These are phyloP conservation scores for Pogonocichla stellata DNA, from an alignment of 2,113 vertebrate species.

Conservation along the genomic window DNA sequence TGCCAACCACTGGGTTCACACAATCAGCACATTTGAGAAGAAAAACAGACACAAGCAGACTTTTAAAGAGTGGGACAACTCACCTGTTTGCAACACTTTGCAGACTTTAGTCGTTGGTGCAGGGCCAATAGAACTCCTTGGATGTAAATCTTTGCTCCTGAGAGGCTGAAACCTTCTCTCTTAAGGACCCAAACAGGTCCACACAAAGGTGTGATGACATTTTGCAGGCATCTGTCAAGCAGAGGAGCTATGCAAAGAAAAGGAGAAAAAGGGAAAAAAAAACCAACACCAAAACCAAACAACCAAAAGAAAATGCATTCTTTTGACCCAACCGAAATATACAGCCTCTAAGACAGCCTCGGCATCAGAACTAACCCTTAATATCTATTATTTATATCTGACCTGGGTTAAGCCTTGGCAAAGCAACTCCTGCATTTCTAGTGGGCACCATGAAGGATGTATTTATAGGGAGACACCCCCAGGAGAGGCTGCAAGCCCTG, in stretches of 20 bases:
- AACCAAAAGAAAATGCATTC: constrained; percentile 48
- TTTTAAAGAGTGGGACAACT: constrained; percentile 71
- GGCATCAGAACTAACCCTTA: constrained; percentile 66
- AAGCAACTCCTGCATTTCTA: constrained; percentile 78
- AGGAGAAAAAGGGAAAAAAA: background rate
- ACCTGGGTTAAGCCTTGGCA: constrained; percentile 75
- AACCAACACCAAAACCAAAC: background rate
- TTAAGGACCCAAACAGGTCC: constrained; percentile 75
- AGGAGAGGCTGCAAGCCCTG: constrained; percentile 75
- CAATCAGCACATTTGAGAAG: constrained; percentile 45
- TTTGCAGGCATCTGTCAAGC: constrained; percentile 78
- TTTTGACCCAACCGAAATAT: constrained; percentile 65
- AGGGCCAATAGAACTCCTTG: constrained; percentile 73
- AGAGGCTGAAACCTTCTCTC: constrained; percentile 76
- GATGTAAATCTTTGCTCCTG: constrained; percentile 70
- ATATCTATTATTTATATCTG: constrained; percentile 80
- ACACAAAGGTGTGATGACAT: constrained; percentile 70
- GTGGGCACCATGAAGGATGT: constrained; percentile 80
- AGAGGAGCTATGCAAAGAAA: constrained; percentile 58
- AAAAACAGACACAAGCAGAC: constrained; percentile 43
- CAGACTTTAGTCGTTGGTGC: constrained; percentile 67
- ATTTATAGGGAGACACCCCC: constrained; percentile 81
- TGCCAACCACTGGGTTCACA: background rate
- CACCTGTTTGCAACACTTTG: constrained; percentile 77
- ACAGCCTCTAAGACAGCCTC: constrained; percentile 57